Conservation (phyloP, 2,888 invertebrate species). For the Petrolisthes manimaculis region DNA sequence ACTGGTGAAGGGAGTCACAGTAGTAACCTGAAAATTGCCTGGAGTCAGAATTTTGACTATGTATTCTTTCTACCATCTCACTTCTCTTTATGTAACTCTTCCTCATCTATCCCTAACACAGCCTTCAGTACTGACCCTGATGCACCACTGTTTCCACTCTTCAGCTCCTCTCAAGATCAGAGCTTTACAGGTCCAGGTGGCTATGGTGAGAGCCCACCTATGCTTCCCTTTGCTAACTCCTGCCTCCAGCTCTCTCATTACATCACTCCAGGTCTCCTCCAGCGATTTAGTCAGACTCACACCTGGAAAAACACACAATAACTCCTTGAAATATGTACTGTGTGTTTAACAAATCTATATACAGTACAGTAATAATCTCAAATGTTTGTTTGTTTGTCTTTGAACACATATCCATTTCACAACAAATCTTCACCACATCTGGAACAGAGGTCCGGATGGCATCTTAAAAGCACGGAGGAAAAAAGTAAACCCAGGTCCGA, state of each 20-base stretch:
- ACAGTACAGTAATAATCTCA: no score
- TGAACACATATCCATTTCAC: neutral
- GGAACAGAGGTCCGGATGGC: no score
- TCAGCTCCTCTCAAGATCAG: slow-evolving; percentile 47
- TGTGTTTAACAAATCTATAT: no score
- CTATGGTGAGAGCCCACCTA: slow-evolving; percentile 35
- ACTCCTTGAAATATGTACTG: no score
- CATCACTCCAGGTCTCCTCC: slow-evolving; percentile 4
- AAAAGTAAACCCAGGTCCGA: no score
- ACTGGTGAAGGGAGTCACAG: no score
- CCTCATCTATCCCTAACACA: neutral
- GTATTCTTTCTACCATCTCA: no score
- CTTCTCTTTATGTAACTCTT: neutral
- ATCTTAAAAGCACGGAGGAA: no score
- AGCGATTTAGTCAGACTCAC: slow-evolving; percentile 20
- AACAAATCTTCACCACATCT: no score
- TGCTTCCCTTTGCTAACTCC: slow-evolving; percentile 3
- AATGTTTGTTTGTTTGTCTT: neutral
- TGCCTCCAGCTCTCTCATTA: neutral
- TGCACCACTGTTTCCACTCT: slow-evolving; percentile 38
- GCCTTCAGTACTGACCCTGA: slow-evolving; percentile 21
- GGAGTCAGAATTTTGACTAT: no score
- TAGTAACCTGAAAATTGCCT: no score
- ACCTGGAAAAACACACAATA: slow-evolving; percentile 2
- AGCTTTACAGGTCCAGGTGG: slow-evolving; percentile 58